phyloP scores from a whole-genome alignment of 2,113 vertebrate species.

The Rhipidura dahli region DNA sequence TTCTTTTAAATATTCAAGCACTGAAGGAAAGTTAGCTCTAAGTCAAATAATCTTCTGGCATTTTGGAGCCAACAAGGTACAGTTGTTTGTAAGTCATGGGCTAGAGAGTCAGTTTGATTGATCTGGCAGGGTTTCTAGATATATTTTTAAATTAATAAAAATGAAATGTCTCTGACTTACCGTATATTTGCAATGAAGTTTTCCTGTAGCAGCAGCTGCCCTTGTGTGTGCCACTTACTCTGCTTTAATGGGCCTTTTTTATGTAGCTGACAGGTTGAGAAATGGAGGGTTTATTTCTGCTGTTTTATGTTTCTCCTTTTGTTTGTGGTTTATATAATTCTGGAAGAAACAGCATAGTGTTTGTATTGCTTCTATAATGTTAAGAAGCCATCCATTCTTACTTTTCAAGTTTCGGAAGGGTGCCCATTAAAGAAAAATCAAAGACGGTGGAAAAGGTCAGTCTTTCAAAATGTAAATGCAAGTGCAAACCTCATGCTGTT shows the following conservation, averaged over 20 bases:
- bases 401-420: not conserved
- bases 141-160: conserved; percentile 19
- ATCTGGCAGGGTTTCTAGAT: not conserved
- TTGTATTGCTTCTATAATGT: not conserved
- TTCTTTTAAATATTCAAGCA: not conserved
- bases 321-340: not conserved
- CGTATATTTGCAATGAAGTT: not conserved
- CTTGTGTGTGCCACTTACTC: not conserved
- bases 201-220: not conserved
- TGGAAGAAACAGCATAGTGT: not conserved
- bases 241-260: not conserved
- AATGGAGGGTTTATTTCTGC: not conserved
- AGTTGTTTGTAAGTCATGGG: not conserved
- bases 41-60: not conserved
- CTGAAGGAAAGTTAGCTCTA: not conserved
- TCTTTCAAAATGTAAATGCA: conserved; percentile 36
- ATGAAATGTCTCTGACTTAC: not conserved
- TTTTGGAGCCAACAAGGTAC: not conserved
- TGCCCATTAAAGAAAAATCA: conserved; percentile 18
- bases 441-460: conserved; percentile 36
- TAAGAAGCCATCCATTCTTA: not conserved
- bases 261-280: not conserved
- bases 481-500: not conserved
- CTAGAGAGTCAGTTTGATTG: not conserved
- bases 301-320: not conserved